A percentile compares a stretch with the other conserved stretches of the same genome.
Conservation (phyloP, 2,797 vertebrate genomes). For the Molossus molossus region DNA sequence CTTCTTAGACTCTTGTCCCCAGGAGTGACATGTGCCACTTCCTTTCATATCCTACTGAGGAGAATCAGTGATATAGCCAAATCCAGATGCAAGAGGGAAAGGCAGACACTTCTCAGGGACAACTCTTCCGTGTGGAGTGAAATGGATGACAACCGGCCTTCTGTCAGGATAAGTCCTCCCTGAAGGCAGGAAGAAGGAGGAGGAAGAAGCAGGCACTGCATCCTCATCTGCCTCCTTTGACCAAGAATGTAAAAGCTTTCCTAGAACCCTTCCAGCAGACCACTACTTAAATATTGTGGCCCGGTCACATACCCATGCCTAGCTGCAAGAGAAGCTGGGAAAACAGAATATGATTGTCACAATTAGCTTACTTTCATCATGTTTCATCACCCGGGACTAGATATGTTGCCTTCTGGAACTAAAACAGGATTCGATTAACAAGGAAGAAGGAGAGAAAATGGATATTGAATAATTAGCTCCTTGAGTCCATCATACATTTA, state of each 20-base stretch:
- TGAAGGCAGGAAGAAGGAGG: neutral
- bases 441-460: neutral
- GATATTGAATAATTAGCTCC: neutral
- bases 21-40: neutral
- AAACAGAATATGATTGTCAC: neutral
- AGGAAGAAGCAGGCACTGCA: neutral
- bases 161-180: neutral
- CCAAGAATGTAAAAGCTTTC: neutral
- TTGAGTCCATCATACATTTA: neutral
- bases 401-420: neutral
- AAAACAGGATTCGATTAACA: neutral
- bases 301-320: neutral
- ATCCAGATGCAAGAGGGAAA: neutral
- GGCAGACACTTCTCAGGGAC: neutral
- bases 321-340: neutral
- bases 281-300: neutral
- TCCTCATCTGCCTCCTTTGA: neutral
- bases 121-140: neutral
- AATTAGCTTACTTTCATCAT: fast-evolving
- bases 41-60: neutral
- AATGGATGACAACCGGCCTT: neutral
- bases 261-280: neutral
- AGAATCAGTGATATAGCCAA: neutral
- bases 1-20: neutral
- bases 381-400: neutral